These are phyloP conservation scores for Promerops cafer DNA, from an alignment of 2,113 vertebrate genomes.

Conservation along the genomic window DNA sequence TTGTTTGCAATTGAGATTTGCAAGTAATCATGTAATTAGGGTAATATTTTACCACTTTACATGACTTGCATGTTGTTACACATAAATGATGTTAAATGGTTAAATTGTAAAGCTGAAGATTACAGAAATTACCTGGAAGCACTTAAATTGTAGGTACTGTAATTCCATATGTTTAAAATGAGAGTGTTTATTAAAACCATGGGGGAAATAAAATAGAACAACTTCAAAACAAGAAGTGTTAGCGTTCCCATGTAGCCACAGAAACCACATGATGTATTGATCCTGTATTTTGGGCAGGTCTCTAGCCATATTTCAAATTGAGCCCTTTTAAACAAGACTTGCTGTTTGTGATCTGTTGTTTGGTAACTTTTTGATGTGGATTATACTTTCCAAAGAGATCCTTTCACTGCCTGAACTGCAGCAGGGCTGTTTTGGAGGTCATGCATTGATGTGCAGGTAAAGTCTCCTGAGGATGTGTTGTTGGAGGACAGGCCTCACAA, in stretches of 20 bases:
- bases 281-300: neutral
- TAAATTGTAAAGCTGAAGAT: neutral
- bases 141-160: neutral
- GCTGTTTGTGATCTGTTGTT: fast-evolving
- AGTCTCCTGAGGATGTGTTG: fast-evolving
- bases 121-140: neutral
- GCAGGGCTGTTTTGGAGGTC: neutral
- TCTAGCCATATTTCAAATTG: neutral
- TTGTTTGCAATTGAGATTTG: neutral
- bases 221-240: neutral
- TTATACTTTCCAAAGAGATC: neutral
- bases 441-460: no score
- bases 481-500: neutral
- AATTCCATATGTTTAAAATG: neutral
- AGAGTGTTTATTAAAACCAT: neutral
- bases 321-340: neutral
- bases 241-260: neutral
- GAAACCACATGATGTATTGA: no score
- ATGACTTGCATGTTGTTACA: no score
- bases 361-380: neutral
- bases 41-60: neutral
- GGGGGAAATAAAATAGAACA: neutral
- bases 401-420: neutral
- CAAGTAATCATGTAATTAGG: neutral
- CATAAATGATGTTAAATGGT: neutral